These are phyloP conservation scores for Rhagologus leucostigma DNA, from an alignment of 2,113 vertebrate genomes.

Conservation along the genomic window DNA sequence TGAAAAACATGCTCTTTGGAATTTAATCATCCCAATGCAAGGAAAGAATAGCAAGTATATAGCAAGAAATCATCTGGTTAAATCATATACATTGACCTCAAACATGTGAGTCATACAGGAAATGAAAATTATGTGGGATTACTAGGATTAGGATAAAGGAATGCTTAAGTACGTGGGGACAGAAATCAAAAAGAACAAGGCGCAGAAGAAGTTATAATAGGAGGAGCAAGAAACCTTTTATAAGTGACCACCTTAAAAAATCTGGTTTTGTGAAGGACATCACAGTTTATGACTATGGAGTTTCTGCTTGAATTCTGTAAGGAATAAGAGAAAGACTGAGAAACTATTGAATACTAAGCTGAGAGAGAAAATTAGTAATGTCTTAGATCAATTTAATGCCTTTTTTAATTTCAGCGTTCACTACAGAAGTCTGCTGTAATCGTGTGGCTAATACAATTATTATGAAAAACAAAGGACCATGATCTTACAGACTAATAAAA, in stretches of 20 bases:
- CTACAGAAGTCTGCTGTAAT: neutral
- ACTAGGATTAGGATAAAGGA: constrained; percentile 20
- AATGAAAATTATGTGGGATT: constrained; percentile 43
- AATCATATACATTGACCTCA: constrained; percentile 11
- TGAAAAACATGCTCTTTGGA: neutral
- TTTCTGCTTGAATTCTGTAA: neutral
- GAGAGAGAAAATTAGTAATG: neutral
- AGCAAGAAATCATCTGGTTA: constrained; percentile 29
- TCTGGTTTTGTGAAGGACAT: neutral
- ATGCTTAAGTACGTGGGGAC: neutral
- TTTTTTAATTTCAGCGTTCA: neutral
- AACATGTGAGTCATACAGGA: neutral
- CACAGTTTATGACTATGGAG: neutral
- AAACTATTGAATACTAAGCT: neutral
- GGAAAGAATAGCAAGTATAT: neutral
- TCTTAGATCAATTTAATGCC: neutral
- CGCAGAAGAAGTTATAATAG: neutral
- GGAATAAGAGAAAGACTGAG: neutral
- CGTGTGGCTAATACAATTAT: neutral
- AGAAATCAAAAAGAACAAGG: constrained; percentile 18
- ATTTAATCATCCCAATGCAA: neutral
- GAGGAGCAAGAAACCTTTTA: neutral
- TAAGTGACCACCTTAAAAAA: neutral
- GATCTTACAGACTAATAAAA: neutral
- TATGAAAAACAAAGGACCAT: neutral